Evolutionary conservation across 2,113 vertebrate species (phyloP).

Genomic region (Poecile atricapillus): DNA sequence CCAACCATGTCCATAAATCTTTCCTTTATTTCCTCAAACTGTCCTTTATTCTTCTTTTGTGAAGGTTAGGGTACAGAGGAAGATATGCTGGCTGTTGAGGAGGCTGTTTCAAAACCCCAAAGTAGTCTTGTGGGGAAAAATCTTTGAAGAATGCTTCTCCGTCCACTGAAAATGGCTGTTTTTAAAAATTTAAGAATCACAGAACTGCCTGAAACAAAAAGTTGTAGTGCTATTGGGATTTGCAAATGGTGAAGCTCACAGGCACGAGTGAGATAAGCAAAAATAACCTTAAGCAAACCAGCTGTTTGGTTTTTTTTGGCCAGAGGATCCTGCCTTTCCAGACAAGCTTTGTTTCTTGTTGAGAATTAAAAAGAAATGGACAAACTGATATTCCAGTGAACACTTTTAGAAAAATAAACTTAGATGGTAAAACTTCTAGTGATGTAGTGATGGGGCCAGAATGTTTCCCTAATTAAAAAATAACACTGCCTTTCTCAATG

Average conservation of each 20-base stretch:
- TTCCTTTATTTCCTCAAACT: neutral
- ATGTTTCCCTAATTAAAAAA: neutral
- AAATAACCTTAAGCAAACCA: neutral
- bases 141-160: neutral
- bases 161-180: neutral
- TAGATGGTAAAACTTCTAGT: neutral
- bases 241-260: neutral
- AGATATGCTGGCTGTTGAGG: neutral
- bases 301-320: neutral
- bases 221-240: neutral
- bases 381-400: neutral
- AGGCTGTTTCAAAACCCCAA: neutral
- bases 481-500: neutral
- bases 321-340: neutral
- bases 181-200: neutral
- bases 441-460: neutral
- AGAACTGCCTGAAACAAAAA: neutral
- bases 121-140: neutral
- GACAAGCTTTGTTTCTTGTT: neutral
- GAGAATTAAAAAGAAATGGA: neutral
- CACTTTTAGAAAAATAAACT: neutral
- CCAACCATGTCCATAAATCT: neutral
- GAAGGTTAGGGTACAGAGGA: neutral
- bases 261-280: neutral
- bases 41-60: neutral